Conservation (phyloP, 2,113 vertebrate genomes). For the Podarcis cretensis region DNA sequence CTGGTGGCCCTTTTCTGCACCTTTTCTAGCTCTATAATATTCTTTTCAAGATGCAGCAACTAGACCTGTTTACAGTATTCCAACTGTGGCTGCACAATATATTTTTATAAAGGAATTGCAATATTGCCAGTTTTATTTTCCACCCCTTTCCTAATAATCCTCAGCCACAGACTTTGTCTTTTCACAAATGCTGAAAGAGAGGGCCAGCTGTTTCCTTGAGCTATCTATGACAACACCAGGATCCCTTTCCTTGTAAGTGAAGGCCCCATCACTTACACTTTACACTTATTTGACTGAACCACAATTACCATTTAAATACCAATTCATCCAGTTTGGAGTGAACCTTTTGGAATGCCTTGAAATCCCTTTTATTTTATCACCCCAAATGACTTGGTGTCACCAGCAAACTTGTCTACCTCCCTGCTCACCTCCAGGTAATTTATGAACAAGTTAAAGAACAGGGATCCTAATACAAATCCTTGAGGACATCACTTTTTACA, state of each 20-base stretch:
- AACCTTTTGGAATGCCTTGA: neutral
- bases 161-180: neutral
- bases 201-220: neutral
- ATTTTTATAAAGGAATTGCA: neutral
- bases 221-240: neutral
- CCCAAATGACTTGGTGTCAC: neutral
- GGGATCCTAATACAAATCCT: neutral
- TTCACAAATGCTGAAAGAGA: neutral
- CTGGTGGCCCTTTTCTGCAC: neutral
- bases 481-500: neutral
- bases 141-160: neutral
- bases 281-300: neutral
- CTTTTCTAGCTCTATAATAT: neutral
- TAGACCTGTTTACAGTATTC: neutral
- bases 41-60: neutral
- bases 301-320: neutral
- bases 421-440: neutral
- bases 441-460: neutral
- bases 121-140: neutral
- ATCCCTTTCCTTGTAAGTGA: neutral
- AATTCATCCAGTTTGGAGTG: neutral
- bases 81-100: neutral
- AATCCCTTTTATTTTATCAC: neutral
- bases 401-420: neutral
- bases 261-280: neutral